phyloP scores from a whole-genome alignment of 35 echinoderm and acorn worm species.

The Patiria miniata region DNA sequence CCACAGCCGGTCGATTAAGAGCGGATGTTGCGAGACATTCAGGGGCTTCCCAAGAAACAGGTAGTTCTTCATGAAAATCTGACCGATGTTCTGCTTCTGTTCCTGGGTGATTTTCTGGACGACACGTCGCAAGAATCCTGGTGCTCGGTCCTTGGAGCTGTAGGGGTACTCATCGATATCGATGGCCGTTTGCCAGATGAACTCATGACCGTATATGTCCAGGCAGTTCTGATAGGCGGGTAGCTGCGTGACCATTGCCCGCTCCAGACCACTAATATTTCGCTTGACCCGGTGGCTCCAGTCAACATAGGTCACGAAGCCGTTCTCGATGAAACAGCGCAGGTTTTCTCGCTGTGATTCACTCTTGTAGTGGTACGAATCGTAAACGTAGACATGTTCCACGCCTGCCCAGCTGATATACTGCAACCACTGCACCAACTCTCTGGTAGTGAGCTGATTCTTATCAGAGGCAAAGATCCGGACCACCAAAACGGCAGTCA shows the following conservation, averaged over 20 bases:
- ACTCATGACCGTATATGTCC: not conserved
- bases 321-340: not conserved
- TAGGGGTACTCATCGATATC: conserved; percentile 28
- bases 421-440: conserved; percentile 11
- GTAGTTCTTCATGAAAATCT: conserved; percentile 17
- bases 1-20: conserved; percentile 12
- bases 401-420: conserved; percentile 1
- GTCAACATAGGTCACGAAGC: conserved; percentile 1
- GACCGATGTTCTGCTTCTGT: not conserved
- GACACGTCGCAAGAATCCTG: not conserved
- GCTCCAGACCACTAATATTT: not conserved
- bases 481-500: conserved; percentile 23
- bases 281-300: not conserved
- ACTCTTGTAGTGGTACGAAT: conserved; percentile 4
- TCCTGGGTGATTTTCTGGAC: not conserved
- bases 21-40: not conserved
- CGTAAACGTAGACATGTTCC: conserved; percentile 32
- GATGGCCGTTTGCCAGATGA: conserved; percentile 15
- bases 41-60: conserved; percentile 14
- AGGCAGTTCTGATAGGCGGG: conserved; percentile 10
- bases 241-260: not conserved
- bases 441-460: not conserved
- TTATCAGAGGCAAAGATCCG: not conserved
- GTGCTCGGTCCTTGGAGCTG: not conserved
- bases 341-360: not conserved